A percentile compares a stretch with the other conserved stretches of the same genome.
phyloP scores from a whole-genome alignment of 2,797 vertebrate genomes.

The Coregonus suidteri region DNA sequence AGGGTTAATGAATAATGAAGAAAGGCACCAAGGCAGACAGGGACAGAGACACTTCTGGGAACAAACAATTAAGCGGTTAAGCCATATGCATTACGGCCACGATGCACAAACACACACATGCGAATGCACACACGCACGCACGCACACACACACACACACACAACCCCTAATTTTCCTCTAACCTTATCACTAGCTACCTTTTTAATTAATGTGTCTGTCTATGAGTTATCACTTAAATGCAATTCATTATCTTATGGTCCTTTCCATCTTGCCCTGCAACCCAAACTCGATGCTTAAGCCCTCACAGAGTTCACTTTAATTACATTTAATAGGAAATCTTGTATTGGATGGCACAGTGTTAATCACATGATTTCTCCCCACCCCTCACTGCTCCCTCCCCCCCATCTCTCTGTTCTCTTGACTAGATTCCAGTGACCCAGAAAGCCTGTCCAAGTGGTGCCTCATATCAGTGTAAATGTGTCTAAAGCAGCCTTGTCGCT shows the following conservation, averaged over 20 bases:
- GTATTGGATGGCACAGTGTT: constrained; percentile 32
- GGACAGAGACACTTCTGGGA: constrained; percentile 8
- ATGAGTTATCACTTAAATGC: constrained; percentile 24
- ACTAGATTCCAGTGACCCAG: constrained; percentile 16
- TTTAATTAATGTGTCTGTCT: constrained; percentile 16
- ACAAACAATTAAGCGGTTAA: constrained; percentile 13
- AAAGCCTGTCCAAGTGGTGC: constrained; percentile 9
- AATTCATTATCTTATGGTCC: constrained; percentile 4
- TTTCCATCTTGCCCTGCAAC: constrained; percentile 18
- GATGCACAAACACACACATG: constrained; percentile 1
- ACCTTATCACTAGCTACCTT: background rate
- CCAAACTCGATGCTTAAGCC: background rate
- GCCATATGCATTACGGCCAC: background rate
- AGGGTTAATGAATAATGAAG: constrained; percentile 39
- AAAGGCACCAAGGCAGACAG: constrained; percentile 12
- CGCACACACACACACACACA: background rate
- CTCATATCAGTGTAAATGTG: constrained; percentile 7
- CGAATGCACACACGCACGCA: constrained; percentile 3
- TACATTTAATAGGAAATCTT: constrained; percentile 25
- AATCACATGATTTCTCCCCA: background rate
- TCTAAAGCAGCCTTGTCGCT: background rate
- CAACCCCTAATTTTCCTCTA: background rate
- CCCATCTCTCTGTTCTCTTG: constrained; percentile 10
- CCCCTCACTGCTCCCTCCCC: background rate
- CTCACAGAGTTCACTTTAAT: constrained; percentile 26